phyloP scores from a whole-genome alignment of 1,140 invertebrate genomes.

The Drosophila lini region DNA sequence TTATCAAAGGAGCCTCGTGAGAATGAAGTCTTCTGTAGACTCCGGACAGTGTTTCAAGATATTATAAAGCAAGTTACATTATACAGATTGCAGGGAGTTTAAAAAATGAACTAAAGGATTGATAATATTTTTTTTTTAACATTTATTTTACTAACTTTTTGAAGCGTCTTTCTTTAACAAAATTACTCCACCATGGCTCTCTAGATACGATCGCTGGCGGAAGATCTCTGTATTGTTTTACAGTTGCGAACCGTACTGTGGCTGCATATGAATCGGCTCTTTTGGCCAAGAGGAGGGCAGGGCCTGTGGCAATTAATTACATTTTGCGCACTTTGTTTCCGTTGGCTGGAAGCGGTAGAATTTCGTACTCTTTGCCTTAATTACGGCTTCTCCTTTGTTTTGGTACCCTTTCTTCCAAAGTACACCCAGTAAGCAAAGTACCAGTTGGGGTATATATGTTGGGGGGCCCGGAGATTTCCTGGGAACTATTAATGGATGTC shows the following conservation, averaged over 20 bases:
- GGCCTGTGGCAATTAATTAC: conserved; percentile 71
- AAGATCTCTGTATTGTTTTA: conserved; percentile 20
- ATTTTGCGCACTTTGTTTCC: conserved; percentile 82
- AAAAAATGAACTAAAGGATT: no score
- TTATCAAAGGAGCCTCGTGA: conserved; percentile 30
- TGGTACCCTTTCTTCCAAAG: background rate
- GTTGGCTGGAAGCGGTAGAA: conserved; percentile 57
- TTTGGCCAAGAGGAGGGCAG: conserved; percentile 4
- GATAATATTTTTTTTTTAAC: background rate
- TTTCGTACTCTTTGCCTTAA: conserved; percentile 56
- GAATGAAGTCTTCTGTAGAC: conserved; percentile 7
- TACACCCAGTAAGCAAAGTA: conserved; percentile 17
- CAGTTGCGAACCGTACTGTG: conserved; percentile 39
- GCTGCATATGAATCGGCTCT: conserved; percentile 42
- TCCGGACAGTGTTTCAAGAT: conserved; percentile 12
- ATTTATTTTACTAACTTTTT: conserved; percentile 1
- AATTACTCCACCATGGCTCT: conserved; percentile 14
- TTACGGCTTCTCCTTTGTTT: conserved; percentile 56
- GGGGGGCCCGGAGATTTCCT: background rate
- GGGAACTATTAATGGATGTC: conserved; percentile 36
- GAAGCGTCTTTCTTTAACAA: background rate
- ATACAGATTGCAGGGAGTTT: no score
- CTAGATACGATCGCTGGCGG: conserved; percentile 17
- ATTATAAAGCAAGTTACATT: background rate
- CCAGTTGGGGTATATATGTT: conserved; percentile 22